Evolutionary conservation across 1,140 invertebrate species (phyloP).

Genomic region (Drosophila parvula): DNA sequence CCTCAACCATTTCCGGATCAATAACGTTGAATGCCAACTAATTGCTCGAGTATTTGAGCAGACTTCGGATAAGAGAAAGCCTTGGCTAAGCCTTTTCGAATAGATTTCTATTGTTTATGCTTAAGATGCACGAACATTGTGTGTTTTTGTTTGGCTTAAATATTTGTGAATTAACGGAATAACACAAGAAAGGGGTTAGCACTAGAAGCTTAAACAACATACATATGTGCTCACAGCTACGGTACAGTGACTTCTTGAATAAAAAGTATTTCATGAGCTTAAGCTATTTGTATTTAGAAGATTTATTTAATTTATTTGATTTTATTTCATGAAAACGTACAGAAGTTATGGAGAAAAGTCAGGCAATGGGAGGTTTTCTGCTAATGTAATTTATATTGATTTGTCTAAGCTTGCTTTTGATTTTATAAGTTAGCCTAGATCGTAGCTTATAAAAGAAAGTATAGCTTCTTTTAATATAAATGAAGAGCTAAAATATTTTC

Average conservation of each 20-base stretch:
- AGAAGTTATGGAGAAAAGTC: not conserved
- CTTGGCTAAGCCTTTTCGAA: slow-evolving; percentile 17
- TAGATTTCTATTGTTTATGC: slow-evolving; percentile 33
- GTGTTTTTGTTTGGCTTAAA: slow-evolving; percentile 33
- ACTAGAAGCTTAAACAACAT: slow-evolving; percentile 25
- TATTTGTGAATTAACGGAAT: slow-evolving; percentile 29
- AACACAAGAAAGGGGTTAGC: slow-evolving; percentile 17
- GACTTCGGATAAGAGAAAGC: slow-evolving; percentile 49
- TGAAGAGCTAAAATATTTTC: not conserved
- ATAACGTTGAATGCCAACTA: slow-evolving; percentile 55
- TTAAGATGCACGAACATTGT: slow-evolving; percentile 28
- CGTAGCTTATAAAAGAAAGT: not conserved
- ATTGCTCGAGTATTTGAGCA: slow-evolving; percentile 69
- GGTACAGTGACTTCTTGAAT: slow-evolving; percentile 10
- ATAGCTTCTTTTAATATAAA: not conserved
- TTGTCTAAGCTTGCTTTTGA: not conserved
- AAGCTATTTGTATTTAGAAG: slow-evolving; percentile 11
- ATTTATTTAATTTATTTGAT: slow-evolving; percentile 13
- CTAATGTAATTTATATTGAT: not conserved
- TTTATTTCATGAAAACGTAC: not conserved
- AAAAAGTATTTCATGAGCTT: slow-evolving; percentile 1
- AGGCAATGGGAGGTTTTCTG: not conserved
- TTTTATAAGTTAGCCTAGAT: not conserved
- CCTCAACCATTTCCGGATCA: slow-evolving; percentile 22
- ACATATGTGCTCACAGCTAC: slow-evolving; percentile 39